Conservation (phyloP, 1,140 invertebrate genomes). For the Carposina sasakii region DNA sequence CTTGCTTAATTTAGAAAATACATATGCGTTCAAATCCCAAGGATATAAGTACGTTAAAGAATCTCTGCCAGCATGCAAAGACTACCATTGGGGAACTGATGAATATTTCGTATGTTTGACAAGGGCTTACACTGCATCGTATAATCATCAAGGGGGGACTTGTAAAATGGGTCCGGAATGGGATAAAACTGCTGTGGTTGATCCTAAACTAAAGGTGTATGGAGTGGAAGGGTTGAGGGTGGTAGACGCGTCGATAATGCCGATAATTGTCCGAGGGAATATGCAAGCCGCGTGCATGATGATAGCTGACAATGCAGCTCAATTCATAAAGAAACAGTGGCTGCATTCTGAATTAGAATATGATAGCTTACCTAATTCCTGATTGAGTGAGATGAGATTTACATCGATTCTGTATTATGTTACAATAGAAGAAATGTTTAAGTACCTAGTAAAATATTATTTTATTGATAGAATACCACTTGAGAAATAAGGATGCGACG, state of each 20-base stretch:
- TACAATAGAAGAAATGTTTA: no score
- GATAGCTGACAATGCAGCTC: slow-evolving; percentile 75
- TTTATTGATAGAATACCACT: no score
- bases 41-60: slow-evolving; percentile 78
- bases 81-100: slow-evolving; percentile 76
- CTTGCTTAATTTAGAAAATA: background rate
- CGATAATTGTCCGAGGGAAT: slow-evolving; percentile 73
- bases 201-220: slow-evolving; percentile 78
- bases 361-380: no score
- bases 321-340: slow-evolving; percentile 77
- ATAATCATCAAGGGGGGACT: slow-evolving; percentile 87
- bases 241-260: slow-evolving; percentile 85
- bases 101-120: slow-evolving; percentile 83
- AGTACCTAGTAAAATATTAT: no score
- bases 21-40: slow-evolving; percentile 73
- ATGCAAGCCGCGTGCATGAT: slow-evolving; percentile 75
- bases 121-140: slow-evolving; percentile 79
- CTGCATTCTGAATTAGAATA: no score
- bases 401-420: no score
- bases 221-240: slow-evolving; percentile 78
- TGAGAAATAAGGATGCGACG: no score
- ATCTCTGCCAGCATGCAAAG: slow-evolving; percentile 80
- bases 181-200: slow-evolving; percentile 79
- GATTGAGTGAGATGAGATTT: no score
- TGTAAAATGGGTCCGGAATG: slow-evolving; percentile 86